Base-by-base conservation (phyloP, 2,797 vertebrate genomes). In the Bucorvus abyssinicus region DNA sequence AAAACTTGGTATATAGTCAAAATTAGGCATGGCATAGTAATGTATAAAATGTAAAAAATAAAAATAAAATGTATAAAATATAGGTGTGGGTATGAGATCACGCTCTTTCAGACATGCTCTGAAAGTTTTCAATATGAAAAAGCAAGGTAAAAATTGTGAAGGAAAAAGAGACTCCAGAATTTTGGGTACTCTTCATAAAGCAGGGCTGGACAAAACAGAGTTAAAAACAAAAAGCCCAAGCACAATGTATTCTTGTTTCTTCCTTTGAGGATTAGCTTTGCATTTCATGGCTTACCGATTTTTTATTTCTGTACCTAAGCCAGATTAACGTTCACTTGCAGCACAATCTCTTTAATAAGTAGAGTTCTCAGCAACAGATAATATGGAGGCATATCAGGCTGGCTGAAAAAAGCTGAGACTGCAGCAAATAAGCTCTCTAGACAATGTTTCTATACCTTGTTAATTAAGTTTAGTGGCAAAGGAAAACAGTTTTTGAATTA, bases 231-330 rank as follows among this genome's bases (percentile, higher is more conserved):
- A 73, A 49, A n/a, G 1, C 18, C 16, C 9, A 61, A 69, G 29
- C 34, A 65, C 42, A 89, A 29, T 18, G 56, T 67, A 49, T 92
- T 77, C 7, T 84, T 70, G 45, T 91, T 93, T 78, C 52, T 86
- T 92, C 57, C n/a, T 96, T 87, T 90, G 83, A 90, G 71, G 83
- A 84, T 95, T 93, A 94, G 63, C 83, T 90, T 89, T 96, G 26
- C 79, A 52, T 96, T 96, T 95, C 78, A 79, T 70, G 89, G 70
- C 5, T 95, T 90, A 87, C 69, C 34, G 73, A 36, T 74, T 94
- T 93, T 91, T 95, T 71, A 91, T 94, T 94, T 94, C 73, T 76
- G 18, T 81, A 73, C 63, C 64, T 84, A 84, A 96, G 30, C 22
- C 74, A 93, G 80, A 95, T 94, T 94, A 91, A 55, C 74, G 78